Base-by-base conservation (phyloP, 2,113 vertebrate species). In the Bos taurus region DNA sequence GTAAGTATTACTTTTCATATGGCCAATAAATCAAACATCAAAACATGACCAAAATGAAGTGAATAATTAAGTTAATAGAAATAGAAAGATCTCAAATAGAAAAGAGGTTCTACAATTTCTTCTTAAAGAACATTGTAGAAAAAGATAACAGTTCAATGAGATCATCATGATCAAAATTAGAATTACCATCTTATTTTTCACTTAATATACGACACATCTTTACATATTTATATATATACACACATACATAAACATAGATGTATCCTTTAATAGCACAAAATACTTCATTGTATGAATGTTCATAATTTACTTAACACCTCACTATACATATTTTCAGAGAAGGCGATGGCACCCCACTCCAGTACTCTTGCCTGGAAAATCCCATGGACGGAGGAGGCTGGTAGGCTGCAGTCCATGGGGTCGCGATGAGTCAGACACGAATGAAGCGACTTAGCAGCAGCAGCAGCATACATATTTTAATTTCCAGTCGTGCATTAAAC, bases 131-230 rank as follows among this genome's bases (percentile, higher is more conserved):
- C 19, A 89, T 1, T 83, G 13, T 50, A 74, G 21, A 80, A 91
- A 83, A 90, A 67, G 5, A 71, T 50, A 74, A 21, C 25, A 52
- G 36, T 64, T 81, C 87, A 80, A 48, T 83, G n/a, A 28, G 26
- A 89, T 40, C 46, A 54, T 40, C 15, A 90, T 7, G 77, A 48
- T 87, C 57, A 89, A 81, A 89, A 85, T 86, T 54, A 92, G 43
- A 89, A 54, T 36, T 97, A 77, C 13, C 23, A 78, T 12, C 30
- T 92, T 95, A 81, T 90, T 97, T 91, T 96, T 95, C 15, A 81
- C 33, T 85, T 92, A 93, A 36, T 2, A 52, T 13, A 84, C 13
- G 30, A 11, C 11, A 52, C 23, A 71, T 87, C 40, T 90, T 80
- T 80, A 40, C 36, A 36, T 56, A 14, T 83, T 36, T 56, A 83